Evolutionary conservation across 2,113 vertebrate species (phyloP), one percentile per base, ranked within the genome.

Genomic region (Podocnemis expansa): DNA sequence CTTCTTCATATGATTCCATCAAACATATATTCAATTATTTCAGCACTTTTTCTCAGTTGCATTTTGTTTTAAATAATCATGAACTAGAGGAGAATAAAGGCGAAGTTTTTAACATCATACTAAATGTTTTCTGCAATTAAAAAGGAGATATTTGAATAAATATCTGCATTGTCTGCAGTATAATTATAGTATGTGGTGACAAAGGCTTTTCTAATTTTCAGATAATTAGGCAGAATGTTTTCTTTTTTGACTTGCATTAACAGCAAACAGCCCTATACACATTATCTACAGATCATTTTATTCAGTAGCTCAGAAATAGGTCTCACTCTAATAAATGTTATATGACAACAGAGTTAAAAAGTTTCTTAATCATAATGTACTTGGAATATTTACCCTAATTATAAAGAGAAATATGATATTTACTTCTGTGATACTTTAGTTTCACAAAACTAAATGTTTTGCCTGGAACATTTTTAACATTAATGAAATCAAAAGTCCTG

Each of bases 401-500:
- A 38, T 91, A 89, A 16, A 82, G 8, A 87, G 10, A 75, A 95
- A 22, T 21, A 84, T 75, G 7, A 78, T 80, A 82, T 80, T 51
- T 92, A 38, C 63, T 89, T 51, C 52, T 85, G 45, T 56, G 43
- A n/a, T 38, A 19, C 92, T 70, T 95, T 80, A 76, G 83, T 93
- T 95, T 89, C 29, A 87, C 63, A 13, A 47, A 47, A 47, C 47
- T 47, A 47, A 47, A 47, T 93, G 43, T 25, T 27, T 85, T 10
- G 51, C n/a, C 70, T 38, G 29, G 10, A 92, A 79, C 22, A 93
- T 56, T 70, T 73, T 27, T 73, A 87, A 41, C 78, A 79, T 31
- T 58, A 80, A 82, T 60, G 60, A 88, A 87, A 94, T 84, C n/a
- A 89, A 55, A 91, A 93, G 82, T 5, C 47, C n/a, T 24, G 84